Conservation (phyloP, 2,113 vertebrate genomes). For the Lophura nycthemera region DNA sequence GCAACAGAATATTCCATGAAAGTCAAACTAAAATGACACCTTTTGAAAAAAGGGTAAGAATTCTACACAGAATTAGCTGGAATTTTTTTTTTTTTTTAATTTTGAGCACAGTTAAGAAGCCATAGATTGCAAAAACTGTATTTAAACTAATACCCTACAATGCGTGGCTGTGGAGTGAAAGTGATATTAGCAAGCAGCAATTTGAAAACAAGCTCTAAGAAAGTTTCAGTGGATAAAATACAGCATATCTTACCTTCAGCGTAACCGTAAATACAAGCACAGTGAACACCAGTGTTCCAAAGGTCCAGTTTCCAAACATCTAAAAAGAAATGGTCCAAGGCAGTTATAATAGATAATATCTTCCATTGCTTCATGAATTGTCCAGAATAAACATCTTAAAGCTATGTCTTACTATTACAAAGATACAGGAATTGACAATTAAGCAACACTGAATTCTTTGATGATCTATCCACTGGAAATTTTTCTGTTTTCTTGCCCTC, state of each 20-base stretch:
- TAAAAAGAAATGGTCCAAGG: conserved; percentile 62
- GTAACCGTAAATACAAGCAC: conserved; percentile 95
- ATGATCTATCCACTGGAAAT: neutral
- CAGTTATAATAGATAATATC: neutral
- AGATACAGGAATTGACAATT: neutral
- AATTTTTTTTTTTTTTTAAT: neutral
- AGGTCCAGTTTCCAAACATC: conserved; percentile 99
- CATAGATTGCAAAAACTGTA: neutral
- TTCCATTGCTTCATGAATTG: neutral
- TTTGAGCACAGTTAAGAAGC: neutral
- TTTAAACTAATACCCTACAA: neutral
- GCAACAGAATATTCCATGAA: neutral
- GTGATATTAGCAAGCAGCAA: neutral
- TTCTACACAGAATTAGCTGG: neutral
- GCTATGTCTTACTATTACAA: neutral
- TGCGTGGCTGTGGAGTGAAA: neutral
- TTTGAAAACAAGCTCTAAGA: neutral
- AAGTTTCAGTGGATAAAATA: neutral
- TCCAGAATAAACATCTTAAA: neutral
- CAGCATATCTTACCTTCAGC: conserved; percentile 85
- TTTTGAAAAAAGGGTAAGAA: neutral
- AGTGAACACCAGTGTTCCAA: conserved; percentile 95
- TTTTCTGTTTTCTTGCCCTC: neutral
- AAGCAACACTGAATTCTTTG: neutral
- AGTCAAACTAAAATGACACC: neutral